These are phyloP conservation scores for Drosophila vallismaia DNA, from an alignment of 2,888 invertebrate genomes.

Conservation along the genomic window DNA sequence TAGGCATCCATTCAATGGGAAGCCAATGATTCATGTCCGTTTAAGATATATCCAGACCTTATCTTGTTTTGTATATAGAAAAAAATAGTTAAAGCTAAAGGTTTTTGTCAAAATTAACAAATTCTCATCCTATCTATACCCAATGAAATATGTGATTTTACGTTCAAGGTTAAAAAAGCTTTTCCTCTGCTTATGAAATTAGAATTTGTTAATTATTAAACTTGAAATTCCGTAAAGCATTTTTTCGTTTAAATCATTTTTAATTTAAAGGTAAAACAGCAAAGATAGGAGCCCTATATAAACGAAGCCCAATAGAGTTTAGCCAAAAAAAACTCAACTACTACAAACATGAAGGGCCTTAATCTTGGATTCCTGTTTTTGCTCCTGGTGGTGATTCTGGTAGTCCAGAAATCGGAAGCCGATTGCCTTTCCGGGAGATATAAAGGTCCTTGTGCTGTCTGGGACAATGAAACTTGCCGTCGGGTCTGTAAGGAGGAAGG, in stretches of 20 bases:
- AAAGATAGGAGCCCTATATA: background rate
- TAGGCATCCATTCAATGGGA: too few species aligned
- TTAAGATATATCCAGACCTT: too few species aligned
- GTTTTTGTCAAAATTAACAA: too few species aligned
- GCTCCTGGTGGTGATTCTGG: background rate
- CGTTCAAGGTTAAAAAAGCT: background rate
- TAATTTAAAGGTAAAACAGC: background rate
- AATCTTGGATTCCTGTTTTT: constrained; percentile 2
- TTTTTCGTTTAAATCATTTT: background rate
- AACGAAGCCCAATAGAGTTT: background rate
- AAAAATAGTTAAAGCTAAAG: too few species aligned
- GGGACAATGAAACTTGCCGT: constrained; percentile 17
- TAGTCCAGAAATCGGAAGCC: background rate
- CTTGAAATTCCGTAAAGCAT: background rate
- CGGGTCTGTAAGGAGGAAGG: constrained; percentile 16
- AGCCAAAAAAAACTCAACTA: background rate
- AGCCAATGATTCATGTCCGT: too few species aligned
- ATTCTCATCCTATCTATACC: too few species aligned
- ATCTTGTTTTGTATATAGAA: too few species aligned
- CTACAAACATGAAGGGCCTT: constrained; percentile 2
- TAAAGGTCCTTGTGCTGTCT: constrained; percentile 8
- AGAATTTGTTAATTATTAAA: background rate
- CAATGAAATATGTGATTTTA: background rate
- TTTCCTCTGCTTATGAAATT: background rate
- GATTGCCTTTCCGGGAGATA: constrained; percentile 14